Conservation (phyloP, 2,888 invertebrate species). For the Liopterus haemorrhoidalis region DNA sequence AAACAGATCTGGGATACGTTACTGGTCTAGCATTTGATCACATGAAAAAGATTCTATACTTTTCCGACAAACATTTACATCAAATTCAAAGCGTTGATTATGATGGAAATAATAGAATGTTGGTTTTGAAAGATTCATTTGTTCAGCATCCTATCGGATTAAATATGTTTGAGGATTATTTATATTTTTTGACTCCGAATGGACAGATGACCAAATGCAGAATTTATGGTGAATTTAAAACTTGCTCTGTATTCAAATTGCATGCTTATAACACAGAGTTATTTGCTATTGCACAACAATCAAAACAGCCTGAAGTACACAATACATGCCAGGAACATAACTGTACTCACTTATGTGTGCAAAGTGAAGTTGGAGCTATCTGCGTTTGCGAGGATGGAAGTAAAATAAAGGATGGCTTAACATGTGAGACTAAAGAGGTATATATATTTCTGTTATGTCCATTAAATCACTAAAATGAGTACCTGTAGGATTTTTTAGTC, state of each 20-base stretch:
- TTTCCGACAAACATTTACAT: constrained; percentile 59
- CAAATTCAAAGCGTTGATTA: constrained; percentile 51
- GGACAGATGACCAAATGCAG: constrained; percentile 55
- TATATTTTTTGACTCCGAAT: constrained; percentile 62
- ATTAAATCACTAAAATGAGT: neutral
- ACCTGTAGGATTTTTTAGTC: neutral
- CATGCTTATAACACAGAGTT: constrained; percentile 47
- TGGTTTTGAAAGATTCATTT: constrained; percentile 46
- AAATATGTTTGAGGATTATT: constrained; percentile 66
- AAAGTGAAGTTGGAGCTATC: constrained; percentile 45
- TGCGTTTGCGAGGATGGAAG: constrained; percentile 56
- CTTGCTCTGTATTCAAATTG: constrained; percentile 48
- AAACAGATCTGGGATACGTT: constrained; percentile 39
- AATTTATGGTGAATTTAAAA: constrained; percentile 48
- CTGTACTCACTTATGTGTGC: constrained; percentile 60
- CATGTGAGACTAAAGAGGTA: constrained; percentile 37
- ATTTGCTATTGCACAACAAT: constrained; percentile 51
- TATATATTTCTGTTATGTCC: neutral
- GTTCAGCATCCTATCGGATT: constrained; percentile 56
- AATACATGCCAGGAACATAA: constrained; percentile 51
- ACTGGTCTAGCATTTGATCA: constrained; percentile 49
- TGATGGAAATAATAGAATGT: constrained; percentile 45
- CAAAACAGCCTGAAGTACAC: constrained; percentile 48
- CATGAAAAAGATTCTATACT: constrained; percentile 62
- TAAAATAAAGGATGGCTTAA: constrained; percentile 39